Percentiles rank a stretch among this genome's conserved stretches.
These are phyloP conservation scores for Vanessa tameamea DNA, from an alignment of 1,140 invertebrate genomes.

Conservation along the genomic window DNA sequence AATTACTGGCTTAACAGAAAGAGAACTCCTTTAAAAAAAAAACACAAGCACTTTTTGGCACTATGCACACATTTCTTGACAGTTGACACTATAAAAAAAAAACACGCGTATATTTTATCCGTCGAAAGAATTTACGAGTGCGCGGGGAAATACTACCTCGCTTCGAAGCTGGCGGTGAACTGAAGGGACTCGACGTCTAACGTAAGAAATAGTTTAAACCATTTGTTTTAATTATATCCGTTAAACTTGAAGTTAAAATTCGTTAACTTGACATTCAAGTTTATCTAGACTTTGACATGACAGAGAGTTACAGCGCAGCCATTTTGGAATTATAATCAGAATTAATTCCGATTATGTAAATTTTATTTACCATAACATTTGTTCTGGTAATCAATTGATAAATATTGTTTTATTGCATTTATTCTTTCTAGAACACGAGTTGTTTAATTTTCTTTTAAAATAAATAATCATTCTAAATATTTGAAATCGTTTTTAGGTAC, in stretches of 20 bases:
- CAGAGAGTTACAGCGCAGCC: not conserved
- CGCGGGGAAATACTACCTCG: conserved; percentile 37
- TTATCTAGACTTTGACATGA: not conserved
- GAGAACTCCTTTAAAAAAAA: conserved; percentile 25
- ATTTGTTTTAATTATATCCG: conserved; percentile 20
- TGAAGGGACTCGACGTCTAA: conserved; percentile 37
- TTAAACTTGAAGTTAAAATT: conserved; percentile 7
- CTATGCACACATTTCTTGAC: conserved; percentile 4
- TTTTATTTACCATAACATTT: too few species aligned
- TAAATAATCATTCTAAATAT: too few species aligned
- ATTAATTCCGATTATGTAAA: too few species aligned
- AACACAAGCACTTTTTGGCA: conserved; percentile 25
- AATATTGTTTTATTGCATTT: too few species aligned
- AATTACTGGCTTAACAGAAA: conserved; percentile 14
- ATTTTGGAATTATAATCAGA: too few species aligned
- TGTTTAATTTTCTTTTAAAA: too few species aligned
- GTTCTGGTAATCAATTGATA: too few species aligned
- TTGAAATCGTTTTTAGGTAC: too few species aligned
- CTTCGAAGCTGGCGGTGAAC: conserved; percentile 34
- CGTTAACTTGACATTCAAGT: not conserved
- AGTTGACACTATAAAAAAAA: conserved; percentile 7
- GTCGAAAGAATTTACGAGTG: conserved; percentile 8
- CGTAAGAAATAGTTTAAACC: conserved; percentile 13
- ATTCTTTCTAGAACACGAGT: too few species aligned
- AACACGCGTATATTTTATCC: conserved; percentile 11